These are phyloP conservation scores for Agapornis canus DNA, from an alignment of 2,797 vertebrate genomes.

Conservation along the genomic window DNA sequence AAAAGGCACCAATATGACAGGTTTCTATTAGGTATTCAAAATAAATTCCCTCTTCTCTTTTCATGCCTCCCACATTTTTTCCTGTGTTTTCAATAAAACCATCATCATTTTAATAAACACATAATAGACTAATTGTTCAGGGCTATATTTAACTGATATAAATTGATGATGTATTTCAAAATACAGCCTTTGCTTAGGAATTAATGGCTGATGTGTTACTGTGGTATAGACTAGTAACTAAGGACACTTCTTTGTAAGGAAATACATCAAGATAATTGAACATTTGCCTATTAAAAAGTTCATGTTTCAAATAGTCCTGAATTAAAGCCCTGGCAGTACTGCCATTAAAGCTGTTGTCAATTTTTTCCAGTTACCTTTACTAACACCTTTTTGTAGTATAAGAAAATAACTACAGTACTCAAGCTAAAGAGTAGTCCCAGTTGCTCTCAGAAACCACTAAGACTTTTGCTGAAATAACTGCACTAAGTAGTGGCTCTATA, in stretches of 20 bases:
- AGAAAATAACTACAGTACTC: background rate
- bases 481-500: background rate
- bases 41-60: background rate
- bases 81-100: background rate
- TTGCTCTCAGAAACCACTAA: background rate
- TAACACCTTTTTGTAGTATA: background rate
- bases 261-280: background rate
- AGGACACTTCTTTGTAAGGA: background rate
- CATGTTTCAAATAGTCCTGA: background rate
- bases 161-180: background rate
- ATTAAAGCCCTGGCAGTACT: background rate
- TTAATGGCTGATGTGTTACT: background rate
- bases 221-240: background rate
- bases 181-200: background rate
- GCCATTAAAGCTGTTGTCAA: background rate
- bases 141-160: background rate
- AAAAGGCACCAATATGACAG: background rate
- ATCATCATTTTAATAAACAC: background rate
- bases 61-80: background rate
- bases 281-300: background rate
- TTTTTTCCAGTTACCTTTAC: background rate
- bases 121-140: background rate
- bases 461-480: background rate
- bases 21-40: background rate
- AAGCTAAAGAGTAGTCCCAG: background rate